Base-by-base conservation (phyloP, 1,140 invertebrate genomes). In the Leptinotarsa lineolata region DNA sequence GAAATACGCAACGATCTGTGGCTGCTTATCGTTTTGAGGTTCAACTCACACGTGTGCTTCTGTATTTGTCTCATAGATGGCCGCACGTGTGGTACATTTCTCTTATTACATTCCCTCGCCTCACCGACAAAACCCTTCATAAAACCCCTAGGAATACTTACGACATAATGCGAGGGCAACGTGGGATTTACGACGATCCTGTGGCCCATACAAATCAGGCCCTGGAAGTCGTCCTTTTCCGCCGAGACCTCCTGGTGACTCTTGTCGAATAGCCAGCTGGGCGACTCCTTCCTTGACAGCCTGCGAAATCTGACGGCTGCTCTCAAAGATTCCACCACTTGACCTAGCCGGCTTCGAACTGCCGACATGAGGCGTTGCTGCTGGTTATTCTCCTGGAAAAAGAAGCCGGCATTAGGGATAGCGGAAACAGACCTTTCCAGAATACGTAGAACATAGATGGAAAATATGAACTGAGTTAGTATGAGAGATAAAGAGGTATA, bases 221-320 rank as follows among this genome's bases (percentile, higher is more conserved):
- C 81, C 72, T 30, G 75, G 78, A 0, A 81, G 3, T 76, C 74
- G 45, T 74, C 85, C 77, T 85, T 85, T 78, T 85, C 88, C 66
- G 77, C 77, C 13, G 76, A 85, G 76, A 85, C 87, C 46, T 87
- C 85, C 11, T 86, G 82, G 70, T 84, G 83, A 72, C 78, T 81
- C 74, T 89, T 89, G 79, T 90, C 88, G n/a, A 90, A 83, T 75
- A 90, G 90, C 87, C 88, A 89, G 75, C 90, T 89, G 0, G 89
- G 88, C 20, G 76, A 72, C 58, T 76, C 77, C 39, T 76, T 77
- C n/a, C 78, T 73, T 15, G 80, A 79, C 72, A 82, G 80, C 44
- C 82, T 75, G n/a, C 83, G 76, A 61, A 84, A 83, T 16, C 83
- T 72, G 58, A 83, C 76, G 39, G 83, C 82, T n/a, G 83, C 82